Conservation (phyloP, 2,113 vertebrate genomes). For the Antigone vipio region DNA sequence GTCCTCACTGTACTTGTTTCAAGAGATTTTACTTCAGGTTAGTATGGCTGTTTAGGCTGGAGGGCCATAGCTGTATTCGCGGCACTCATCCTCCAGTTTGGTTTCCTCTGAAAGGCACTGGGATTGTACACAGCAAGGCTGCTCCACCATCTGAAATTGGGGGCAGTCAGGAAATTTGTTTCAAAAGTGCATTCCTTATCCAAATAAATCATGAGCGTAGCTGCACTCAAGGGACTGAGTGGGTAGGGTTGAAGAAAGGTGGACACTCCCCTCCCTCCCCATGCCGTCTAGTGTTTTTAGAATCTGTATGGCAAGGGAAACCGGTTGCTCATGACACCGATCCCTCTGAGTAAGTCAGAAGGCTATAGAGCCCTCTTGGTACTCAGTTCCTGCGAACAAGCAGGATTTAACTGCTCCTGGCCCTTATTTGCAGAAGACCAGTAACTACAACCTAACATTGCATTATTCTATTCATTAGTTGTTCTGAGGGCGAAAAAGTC, state of each 20-base stretch:
- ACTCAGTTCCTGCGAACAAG: background rate
- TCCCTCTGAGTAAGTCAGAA: background rate
- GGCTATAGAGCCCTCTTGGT: background rate
- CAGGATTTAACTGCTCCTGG: background rate
- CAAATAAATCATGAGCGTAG: background rate
- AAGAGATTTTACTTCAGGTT: background rate
- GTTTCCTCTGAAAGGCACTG: background rate
- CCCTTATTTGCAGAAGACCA: background rate
- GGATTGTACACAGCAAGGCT: background rate
- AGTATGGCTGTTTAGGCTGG: background rate
- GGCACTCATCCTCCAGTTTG: rapidly evolving
- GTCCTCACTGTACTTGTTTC: background rate
- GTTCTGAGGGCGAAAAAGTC: background rate
- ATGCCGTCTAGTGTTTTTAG: background rate
- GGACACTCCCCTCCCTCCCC: too few species aligned
- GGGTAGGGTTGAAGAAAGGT: background rate
- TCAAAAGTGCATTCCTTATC: background rate
- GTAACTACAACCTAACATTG: background rate
- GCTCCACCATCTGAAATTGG: background rate
- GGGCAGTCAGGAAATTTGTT: background rate
- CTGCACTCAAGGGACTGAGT: background rate
- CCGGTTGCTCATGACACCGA: background rate
- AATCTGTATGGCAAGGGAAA: background rate
- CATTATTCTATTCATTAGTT: background rate
- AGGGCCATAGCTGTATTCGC: background rate